Evolutionary conservation across 2,888 invertebrate species (phyloP).

Genomic region (Unio delphinus): DNA sequence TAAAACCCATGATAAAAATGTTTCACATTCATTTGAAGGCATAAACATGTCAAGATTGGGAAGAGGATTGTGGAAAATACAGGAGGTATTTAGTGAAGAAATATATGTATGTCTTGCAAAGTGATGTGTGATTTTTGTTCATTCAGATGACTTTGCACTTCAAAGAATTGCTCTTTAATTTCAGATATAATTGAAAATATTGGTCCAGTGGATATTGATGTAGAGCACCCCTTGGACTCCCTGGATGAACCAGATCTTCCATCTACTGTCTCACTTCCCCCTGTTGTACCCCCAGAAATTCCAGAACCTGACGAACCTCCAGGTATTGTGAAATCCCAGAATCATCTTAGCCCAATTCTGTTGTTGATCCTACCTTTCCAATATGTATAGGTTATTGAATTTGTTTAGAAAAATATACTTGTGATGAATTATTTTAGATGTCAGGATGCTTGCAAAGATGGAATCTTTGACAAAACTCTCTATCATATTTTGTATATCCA

Average conservation of each 20-base stretch:
- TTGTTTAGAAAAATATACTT: not conserved
- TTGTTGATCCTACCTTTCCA: too few relatives aligned
- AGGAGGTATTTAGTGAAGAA: too few relatives aligned
- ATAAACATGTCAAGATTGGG: too few relatives aligned
- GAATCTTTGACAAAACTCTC: too few relatives aligned
- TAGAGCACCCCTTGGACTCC: conserved; percentile 50
- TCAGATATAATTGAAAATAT: conserved; percentile 49
- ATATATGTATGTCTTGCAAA: too few relatives aligned
- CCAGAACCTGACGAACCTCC: conserved; percentile 88
- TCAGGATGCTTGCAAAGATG: too few relatives aligned
- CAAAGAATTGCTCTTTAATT: conserved; percentile 1
- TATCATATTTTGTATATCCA: too few relatives aligned
- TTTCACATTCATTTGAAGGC: too few relatives aligned
- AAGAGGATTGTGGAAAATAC: too few relatives aligned
- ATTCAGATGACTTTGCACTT: too few relatives aligned
- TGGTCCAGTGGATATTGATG: conserved; percentile 52
- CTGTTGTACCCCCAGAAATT: conserved; percentile 3
- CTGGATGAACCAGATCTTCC: conserved; percentile 12
- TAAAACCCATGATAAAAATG: too few relatives aligned
- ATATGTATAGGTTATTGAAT: not conserved
- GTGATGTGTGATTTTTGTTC: too few relatives aligned
- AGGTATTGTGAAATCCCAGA: conserved; percentile 80
- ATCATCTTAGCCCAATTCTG: not conserved
- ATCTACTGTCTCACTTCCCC: not conserved
- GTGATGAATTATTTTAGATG: not conserved